Evolutionary conservation across 2,888 invertebrate genomes (phyloP).

Genomic region (Nomada ruficornis): DNA sequence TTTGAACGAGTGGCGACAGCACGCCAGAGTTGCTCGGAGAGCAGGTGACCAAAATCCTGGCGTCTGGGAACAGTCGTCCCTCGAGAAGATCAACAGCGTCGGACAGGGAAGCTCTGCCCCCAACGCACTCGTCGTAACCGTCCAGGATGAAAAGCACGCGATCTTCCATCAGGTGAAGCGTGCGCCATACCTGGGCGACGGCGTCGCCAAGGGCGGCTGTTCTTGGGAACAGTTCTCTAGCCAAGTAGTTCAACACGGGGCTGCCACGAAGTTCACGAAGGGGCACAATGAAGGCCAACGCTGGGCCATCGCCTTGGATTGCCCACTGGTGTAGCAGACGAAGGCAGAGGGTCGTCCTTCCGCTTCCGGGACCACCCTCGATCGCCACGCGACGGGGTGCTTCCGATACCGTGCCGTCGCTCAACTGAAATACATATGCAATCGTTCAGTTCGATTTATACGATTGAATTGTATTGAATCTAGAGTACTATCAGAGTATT

Average conservation of each 20-base stretch:
- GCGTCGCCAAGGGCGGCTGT: constrained; percentile 77
- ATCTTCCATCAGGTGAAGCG: constrained; percentile 84
- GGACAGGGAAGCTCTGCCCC: constrained; percentile 83
- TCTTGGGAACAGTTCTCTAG: constrained; percentile 83
- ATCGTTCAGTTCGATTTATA: not conserved
- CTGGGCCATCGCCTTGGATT: constrained; percentile 85
- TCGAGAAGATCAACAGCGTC: constrained; percentile 85
- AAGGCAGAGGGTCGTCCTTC: constrained; percentile 85
- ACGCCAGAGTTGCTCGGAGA: constrained; percentile 82
- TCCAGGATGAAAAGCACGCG: constrained; percentile 85
- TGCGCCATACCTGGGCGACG: constrained; percentile 84
- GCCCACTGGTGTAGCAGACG: constrained; percentile 86
- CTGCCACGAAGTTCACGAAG: constrained; percentile 85
- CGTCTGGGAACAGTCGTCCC: constrained; percentile 86
- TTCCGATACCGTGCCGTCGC: constrained; percentile 85
- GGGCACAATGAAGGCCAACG: constrained; percentile 85
- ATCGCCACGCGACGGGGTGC: constrained; percentile 85
- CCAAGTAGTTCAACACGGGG: constrained; percentile 74
- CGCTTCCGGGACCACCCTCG: constrained; percentile 86
- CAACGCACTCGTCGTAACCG: constrained; percentile 85
- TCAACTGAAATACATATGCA: constrained; percentile 79
- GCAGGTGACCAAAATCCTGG: constrained; percentile 85
- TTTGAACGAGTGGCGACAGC: constrained; percentile 84
- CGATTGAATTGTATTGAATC: no score
- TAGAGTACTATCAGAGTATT: no score